Conservation (phyloP, 1,140 invertebrate genomes). For the Copidosoma floridanum region DNA sequence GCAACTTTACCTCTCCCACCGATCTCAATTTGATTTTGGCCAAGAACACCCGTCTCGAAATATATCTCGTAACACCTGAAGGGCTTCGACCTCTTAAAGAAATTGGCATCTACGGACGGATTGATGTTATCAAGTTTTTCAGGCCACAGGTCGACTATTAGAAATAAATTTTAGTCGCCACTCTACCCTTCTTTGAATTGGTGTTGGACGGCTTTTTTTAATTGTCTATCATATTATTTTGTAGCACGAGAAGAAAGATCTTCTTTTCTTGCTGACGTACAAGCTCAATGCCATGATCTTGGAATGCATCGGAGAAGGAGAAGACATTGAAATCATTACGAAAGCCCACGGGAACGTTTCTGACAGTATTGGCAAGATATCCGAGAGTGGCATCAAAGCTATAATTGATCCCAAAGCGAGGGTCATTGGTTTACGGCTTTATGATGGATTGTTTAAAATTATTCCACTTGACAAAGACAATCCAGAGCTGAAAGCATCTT, state of each 20-base stretch:
- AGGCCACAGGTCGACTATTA: conserved; percentile 85
- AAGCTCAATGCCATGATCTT: conserved; percentile 97
- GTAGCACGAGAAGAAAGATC: conserved; percentile 89
- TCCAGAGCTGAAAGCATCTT: conserved; percentile 90
- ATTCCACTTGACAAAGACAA: conserved; percentile 91
- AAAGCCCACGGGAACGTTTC: conserved; percentile 95
- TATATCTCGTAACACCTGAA: conserved; percentile 95
- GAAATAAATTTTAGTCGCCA: too few relatives aligned
- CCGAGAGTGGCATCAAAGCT: conserved; percentile 92
- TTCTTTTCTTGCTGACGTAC: conserved; percentile 90
- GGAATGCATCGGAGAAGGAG: conserved; percentile 79
- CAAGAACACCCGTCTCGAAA: conserved; percentile 93
- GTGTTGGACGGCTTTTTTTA: background rate
- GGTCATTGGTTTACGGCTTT: conserved; percentile 91
- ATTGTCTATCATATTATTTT: conserved; percentile 38
- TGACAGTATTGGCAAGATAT: conserved; percentile 84
- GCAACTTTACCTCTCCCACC: conserved; percentile 91
- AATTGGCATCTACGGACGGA: conserved; percentile 92
- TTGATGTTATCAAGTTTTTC: conserved; percentile 93
- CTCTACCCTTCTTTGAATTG: too few relatives aligned
- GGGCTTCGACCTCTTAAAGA: conserved; percentile 93
- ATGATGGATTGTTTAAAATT: conserved; percentile 97
- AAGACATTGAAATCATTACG: conserved; percentile 88
- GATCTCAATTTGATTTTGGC: conserved; percentile 96
- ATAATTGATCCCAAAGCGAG: conserved; percentile 94